Conservation (phyloP, 2,888 invertebrate genomes). For the Lissonota sp. region DNA sequence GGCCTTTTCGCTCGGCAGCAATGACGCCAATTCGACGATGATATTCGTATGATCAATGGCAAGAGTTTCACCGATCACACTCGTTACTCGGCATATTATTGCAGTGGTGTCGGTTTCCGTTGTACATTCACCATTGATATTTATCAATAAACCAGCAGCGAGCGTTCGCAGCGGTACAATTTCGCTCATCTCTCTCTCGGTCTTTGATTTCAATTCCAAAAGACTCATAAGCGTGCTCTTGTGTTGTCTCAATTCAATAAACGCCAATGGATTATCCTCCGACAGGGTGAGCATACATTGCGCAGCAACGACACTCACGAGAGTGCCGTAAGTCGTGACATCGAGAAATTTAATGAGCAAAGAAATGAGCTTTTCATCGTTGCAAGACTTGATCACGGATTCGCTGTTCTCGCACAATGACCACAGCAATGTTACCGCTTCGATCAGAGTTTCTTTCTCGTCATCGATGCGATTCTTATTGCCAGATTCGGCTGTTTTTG, state of each 20-base stretch:
- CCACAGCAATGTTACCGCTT: constrained; percentile 88
- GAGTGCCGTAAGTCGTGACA: constrained; percentile 85
- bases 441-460: constrained; percentile 88
- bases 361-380: constrained; percentile 87
- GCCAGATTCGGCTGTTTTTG: constrained; percentile 80
- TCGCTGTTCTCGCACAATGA: constrained; percentile 89
- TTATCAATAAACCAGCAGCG: constrained; percentile 86
- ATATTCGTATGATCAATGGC: constrained; percentile 85
- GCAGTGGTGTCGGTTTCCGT: constrained; percentile 66
- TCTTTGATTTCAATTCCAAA: constrained; percentile 80
- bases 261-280: constrained; percentile 88
- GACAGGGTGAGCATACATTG: constrained; percentile 90
- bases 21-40: constrained; percentile 85
- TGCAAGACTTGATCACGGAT: constrained; percentile 87
- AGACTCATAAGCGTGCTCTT: constrained; percentile 79
- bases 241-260: constrained; percentile 85
- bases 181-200: constrained; percentile 83
- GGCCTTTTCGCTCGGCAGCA: constrained; percentile 84
- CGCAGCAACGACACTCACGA: constrained; percentile 85
- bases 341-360: constrained; percentile 87
- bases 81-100: constrained; percentile 84
- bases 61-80: constrained; percentile 85
- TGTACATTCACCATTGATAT: constrained; percentile 81
- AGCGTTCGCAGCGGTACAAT: constrained; percentile 85
- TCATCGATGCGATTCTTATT: constrained; percentile 84